These are phyloP conservation scores for Coracopsis vasa DNA, from an alignment of 2,113 vertebrate genomes.

Conservation along the genomic window DNA sequence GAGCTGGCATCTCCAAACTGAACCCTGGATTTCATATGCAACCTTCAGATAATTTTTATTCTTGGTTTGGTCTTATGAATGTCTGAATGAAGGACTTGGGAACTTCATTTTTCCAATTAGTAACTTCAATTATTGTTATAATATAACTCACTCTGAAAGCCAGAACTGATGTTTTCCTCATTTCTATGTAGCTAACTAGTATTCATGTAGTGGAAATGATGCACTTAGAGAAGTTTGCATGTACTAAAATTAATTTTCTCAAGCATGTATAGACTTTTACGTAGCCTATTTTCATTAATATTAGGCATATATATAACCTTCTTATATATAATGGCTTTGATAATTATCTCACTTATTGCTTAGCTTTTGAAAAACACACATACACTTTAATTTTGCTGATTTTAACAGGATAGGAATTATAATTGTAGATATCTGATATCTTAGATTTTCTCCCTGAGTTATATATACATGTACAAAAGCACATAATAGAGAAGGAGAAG, in stretches of 20 bases:
- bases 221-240: neutral
- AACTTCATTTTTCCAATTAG: neutral
- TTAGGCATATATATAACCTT: neutral
- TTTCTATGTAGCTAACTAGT: neutral
- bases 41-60: neutral
- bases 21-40: neutral
- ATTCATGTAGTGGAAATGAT: neutral
- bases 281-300: neutral
- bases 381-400: neutral
- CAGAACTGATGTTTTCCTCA: neutral
- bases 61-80: neutral
- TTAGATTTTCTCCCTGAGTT: neutral
- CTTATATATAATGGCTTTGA: neutral
- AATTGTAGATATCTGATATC: neutral
- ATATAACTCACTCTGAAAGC: neutral
- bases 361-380: neutral
- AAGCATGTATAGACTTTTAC: neutral
- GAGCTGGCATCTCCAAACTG: neutral
- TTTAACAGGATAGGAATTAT: neutral
- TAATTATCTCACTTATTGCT: neutral
- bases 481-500: neutral
- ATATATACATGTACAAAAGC: neutral
- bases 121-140: neutral
- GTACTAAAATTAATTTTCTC: neutral
- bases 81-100: neutral